Conservation (phyloP, 2,113 vertebrate genomes). For the Serranochromis macrocephalus region DNA sequence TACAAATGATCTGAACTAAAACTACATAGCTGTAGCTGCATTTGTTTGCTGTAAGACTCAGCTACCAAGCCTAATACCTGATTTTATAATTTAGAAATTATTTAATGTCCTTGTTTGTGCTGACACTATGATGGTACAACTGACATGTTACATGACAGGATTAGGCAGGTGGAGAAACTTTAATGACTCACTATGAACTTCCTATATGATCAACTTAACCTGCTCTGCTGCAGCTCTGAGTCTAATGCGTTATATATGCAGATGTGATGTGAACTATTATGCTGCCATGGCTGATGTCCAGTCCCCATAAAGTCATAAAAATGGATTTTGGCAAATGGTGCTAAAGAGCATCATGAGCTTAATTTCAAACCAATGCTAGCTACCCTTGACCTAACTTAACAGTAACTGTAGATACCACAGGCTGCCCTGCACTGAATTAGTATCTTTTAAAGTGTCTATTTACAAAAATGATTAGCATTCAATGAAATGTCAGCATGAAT, state of each 20-base stretch:
- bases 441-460: background rate
- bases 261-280: background rate
- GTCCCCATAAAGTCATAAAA: background rate
- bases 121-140: background rate
- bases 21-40: background rate
- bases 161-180: background rate
- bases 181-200: background rate
- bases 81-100: background rate
- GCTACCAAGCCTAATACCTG: background rate
- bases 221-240: background rate
- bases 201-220: background rate
- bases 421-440: background rate
- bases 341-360: background rate
- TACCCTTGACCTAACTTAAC: background rate
- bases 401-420: background rate
- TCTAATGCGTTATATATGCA: background rate
- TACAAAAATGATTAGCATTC: background rate
- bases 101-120: background rate
- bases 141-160: background rate
- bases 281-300: background rate
- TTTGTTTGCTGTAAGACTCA: background rate
- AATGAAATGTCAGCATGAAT: background rate
- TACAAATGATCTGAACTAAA: background rate
- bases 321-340: background rate
- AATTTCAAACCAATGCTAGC: background rate